Evolutionary conservation across 2,888 invertebrate genomes (phyloP), one percentile per base, ranked within the genome.

Genomic region (Pemphredon lugubris): DNA sequence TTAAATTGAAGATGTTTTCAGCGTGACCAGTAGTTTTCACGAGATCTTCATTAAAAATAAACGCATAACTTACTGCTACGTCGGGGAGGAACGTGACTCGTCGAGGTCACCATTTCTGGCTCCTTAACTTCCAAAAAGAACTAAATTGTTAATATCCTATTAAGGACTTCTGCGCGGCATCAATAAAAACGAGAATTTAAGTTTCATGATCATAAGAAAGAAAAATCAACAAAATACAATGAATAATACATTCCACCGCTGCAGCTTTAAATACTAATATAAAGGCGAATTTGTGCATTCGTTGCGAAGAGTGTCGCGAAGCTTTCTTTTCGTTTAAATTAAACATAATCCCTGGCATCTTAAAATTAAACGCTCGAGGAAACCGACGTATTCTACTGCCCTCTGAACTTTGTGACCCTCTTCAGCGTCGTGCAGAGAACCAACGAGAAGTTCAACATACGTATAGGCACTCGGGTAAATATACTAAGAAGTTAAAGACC

Each of bases 11-110:
- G 45, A 26, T 16, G 44, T 48, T 30, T 23, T 26, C 18, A n/a
- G 44, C 53, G 40, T 54, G 23, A 37, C 16, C 47, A 32, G 60
- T 47, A 34, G n/a, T 48, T 26, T 59, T 21, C 39, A 16, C 20
- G 23, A 23, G 45, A 30, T 21, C 40, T 20, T 55, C 32, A 48
- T 48, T 59, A 48, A 18, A 40, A 7, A 5, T 7, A 18, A 39
- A 14, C 30, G 30, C 59, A 21, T 53, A 9, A 20, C 44, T 42
- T 44, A 9, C 26, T 20, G 1, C 30, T 11, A n/a, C 7, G n/a
- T 11, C 40, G 20, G 26, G 6, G 16, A 51, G 21, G n/a, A 37
- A 21, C 37, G 21, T 13, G 13, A 45, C 4, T 34, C n/a, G 9
- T n/a, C n/a, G 34, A n/a, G 3, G 1, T 11, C 34, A n/a, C 3